Evolutionary conservation across 2,888 invertebrate species (phyloP), one percentile per base, ranked within the genome.

Genomic region (Synanthedon tipuliformis): DNA sequence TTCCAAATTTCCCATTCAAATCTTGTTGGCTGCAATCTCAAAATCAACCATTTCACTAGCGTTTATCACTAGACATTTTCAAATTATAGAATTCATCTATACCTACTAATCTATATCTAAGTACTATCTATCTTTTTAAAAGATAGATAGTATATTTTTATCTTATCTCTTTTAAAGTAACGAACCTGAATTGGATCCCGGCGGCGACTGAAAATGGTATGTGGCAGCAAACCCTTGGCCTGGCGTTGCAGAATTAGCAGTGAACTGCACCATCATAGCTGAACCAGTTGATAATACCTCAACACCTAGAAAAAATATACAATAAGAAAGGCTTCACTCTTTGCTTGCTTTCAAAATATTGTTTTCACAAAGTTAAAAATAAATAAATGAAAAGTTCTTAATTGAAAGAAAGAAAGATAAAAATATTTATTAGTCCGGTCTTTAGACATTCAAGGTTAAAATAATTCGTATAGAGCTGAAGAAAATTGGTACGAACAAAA

Each of bases 271-370:
- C 68, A 93, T 90, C 55, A 96, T 88, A 64, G 94, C 92, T 10
- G 93, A 90, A 3, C 95, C 94, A n/a, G 94, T 94, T 51, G 95
- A 95, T 58, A 94, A 89, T 58, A 95, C 90, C 74, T 95, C 94
- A 61, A 91, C 90, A 65, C 93, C 92, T 77, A 77, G 23, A 23
- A 2, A 63, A 66, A 23, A 34, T 41, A 34, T 10, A 34, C 10
- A 34, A 48, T 34, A 34, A 34, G 34, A 34, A 34, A 40, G 15
- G n/a, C 40, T 40, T 40, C 41, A 51, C 40, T 18, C 13, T 8
- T 3, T 51, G 51, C 40, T 50, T 34, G 34, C 34, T 34, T 34
- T 34, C 10, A 34, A 5, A 23, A 23, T 23, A 5, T 5, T 18
- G 34, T 34, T 34, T 34, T 2, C 10, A 2, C 10, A 34, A 34